Base-by-base conservation (phyloP, 2,888 invertebrate genomes). In the Melinaea marsaeus region DNA sequence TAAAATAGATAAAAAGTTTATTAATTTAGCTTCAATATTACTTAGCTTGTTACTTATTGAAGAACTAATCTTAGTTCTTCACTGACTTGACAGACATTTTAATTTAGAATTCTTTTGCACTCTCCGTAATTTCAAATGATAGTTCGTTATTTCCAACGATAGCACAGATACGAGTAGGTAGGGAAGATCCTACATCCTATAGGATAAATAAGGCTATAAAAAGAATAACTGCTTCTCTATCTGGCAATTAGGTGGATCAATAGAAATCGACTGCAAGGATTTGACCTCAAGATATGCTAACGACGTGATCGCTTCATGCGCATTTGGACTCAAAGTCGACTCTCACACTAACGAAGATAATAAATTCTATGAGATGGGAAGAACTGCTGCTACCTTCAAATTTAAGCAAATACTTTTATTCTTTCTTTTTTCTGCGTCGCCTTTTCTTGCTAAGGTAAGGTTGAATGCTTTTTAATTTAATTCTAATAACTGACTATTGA, bases 281-380 rank as follows among this genome's bases (percentile, higher is more conserved):
- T 64, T 75, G 3, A 82, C 80, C 46, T 79, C 83, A 22, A 72
- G 85, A 60, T 85, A 76, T 62, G 73, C 85, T 1, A 86, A 82
- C 61, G 88, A 90, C 64, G 84, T 88, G 0, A 89, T 90, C 42
- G 89, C 88, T 2, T 80, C 83, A 0, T 75, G 80, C 4, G 86
- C 84, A 2, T 89, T 86, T 66, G 89, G 89, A 0, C 66, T 88
- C 2, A 78, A 86, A 69, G 85, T 91, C 11, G 85, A 92, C 70
- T 92, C 92, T 0, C 78, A 91, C 48, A 75, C 76, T 48, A 79
- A 92, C 0, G 80, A 91, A 1, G 75, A 90, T 0, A 92, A 92
- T 69, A 79, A 86, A 47, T 92, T 93, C 71, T 92, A 87, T 69
- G 51, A 72, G 55, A 87, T 84, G 83, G 92, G 91, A 22, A 87